Evolutionary conservation across 2,113 vertebrate species (phyloP), one percentile per base, ranked within the genome.

Genomic region (Clarias batrachus): DNA sequence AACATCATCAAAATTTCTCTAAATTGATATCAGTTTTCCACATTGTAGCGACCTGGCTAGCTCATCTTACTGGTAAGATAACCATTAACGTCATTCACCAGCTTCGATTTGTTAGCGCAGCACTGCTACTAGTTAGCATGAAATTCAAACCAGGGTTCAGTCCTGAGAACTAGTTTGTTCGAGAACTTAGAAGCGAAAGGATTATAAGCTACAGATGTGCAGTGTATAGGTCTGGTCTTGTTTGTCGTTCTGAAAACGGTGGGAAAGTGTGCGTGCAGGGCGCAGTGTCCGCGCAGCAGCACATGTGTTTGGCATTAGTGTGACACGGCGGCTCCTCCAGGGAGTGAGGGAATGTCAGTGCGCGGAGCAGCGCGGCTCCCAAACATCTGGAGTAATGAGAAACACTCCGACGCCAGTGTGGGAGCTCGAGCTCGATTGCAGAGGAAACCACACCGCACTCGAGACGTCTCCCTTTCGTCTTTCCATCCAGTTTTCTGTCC

Each of bases 281-380:
- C 17, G 84, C 27, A 7, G 27, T 65, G 54, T 82, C 80, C 90
- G 85, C 89, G 90, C 91, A 92, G 90, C 91, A 93, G 93, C 93
- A 93, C 94, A 96, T 94, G 92, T 96, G 95, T 94, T 96, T 94
- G 93, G 94, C 93, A 95, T 96, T 95, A 96, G 92, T 91, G 94
- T 91, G 94, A 95, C 95, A 95, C 94, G 92, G 92, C 92, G 93
- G 89, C 90, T 93, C 94, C 95, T 93, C 93, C 4, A 81, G 93
- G 92, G 94, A 94, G 92, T 92, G 92, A 87, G 92, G 90, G 94
- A 94, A 95, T 95, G 94, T 95, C 93, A 93, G 93, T 93, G 91
- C 91, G 89, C 92, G 66, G 91, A 93, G 60, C 23, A 93, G 91
- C 87, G 57, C 92, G 89, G 94, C 92, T 94, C 93, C 93, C 93